Base-by-base conservation (phyloP, 1,140 invertebrate genomes). In the Dendrolimus punctatus region DNA sequence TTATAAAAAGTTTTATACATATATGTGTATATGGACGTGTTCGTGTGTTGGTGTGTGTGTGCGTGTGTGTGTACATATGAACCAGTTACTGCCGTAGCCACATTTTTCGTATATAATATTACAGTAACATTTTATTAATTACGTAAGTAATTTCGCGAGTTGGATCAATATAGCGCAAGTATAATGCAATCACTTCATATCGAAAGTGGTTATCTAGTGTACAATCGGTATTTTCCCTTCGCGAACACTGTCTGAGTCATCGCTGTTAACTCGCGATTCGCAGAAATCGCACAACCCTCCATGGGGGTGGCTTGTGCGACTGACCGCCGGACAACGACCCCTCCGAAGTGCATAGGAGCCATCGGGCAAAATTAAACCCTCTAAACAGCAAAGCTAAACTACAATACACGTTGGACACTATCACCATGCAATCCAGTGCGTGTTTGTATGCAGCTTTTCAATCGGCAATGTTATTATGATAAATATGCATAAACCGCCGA, bases 381-480 rank as follows among this genome's bases (percentile, higher is more conserved):
- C 68, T 51, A 71, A 69, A 76, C 73, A 63, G 68, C 71, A 70
- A 72, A 68, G 68, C 40, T 83, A 73, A 76, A 80, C 66, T 64
- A 68, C 69, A 83, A 78, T 73, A 71, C 74, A 67, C 66, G 53
- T 53, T 58, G 55, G 52, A 55, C 23, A 5, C n/a, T 42, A 53
- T 49, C 64, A 70, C 69, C 73, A 69, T 72, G 73, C 77, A 73
- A 74, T 82, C 76, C 70, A 64, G 68, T 81, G 82, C 79, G 79
- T 83, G 82, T 83, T 81, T 83, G 77, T 84, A 82, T 82, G 78
- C 75, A 81, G 69, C 80, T 78, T 82, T 83, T 84, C 80, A 84
- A 86, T 86, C 80, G 79, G 73, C 73, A 73, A 75, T 76, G 78
- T 83, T 86, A 83, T 86, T 86, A 84, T 83, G 79, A 83, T 83